These are phyloP conservation scores for Peromyscus aztecus DNA, from an alignment of 2,797 vertebrate species.

Conservation along the genomic window DNA sequence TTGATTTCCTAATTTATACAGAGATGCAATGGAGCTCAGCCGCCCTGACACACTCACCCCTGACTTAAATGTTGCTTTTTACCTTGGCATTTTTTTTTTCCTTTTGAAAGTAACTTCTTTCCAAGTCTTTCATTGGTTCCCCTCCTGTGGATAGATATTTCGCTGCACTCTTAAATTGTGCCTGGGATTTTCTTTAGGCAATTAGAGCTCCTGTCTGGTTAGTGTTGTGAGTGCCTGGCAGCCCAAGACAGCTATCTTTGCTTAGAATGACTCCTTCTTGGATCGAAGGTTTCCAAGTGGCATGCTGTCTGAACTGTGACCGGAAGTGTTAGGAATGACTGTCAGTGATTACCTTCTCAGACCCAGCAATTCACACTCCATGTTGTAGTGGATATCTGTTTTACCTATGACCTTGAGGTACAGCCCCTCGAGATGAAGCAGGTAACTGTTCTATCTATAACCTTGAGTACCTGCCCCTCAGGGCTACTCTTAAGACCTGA, in stretches of 20 bases:
- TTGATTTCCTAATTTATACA: conserved; percentile 57
- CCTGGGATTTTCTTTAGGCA: neutral
- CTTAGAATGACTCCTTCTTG: conserved; percentile 22
- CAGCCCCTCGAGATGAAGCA: too few species aligned
- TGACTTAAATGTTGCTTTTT: conserved; percentile 48
- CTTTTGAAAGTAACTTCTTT: conserved; percentile 53
- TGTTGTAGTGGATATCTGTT: too few species aligned
- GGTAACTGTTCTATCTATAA: too few species aligned
- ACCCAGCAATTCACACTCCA: neutral
- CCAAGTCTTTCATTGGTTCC: conserved; percentile 4
- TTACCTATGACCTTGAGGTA: too few species aligned
- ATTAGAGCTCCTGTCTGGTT: neutral
- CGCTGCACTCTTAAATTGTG: neutral
- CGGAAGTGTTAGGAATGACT: neutral
- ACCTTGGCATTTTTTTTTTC: neutral
- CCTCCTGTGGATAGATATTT: neutral
- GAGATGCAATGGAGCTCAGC: neutral
- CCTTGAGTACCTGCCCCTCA: too few species aligned
- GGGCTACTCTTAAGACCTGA: too few species aligned
- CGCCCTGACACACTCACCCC: neutral
- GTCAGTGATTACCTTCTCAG: neutral
- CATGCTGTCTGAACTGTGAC: neutral
- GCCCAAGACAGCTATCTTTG: conserved; percentile 25
- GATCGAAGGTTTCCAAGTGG: neutral
- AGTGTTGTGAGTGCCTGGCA: neutral